Base-by-base conservation (phyloP, 1,140 invertebrate species). In the Sarcophaga bullata region DNA sequence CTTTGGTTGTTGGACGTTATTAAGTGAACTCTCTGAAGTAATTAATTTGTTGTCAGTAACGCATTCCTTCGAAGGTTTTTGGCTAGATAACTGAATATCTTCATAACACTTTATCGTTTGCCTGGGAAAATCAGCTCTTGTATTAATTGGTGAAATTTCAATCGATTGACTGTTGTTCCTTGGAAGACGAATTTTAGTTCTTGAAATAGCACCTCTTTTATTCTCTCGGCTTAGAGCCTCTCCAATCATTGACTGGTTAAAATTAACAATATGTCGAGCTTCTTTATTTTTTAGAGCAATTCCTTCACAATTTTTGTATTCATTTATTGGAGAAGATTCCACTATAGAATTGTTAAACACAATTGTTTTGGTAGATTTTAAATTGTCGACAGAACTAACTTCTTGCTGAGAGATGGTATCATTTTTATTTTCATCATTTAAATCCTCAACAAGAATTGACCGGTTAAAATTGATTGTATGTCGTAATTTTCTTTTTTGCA, bases 81-180 rank as follows among this genome's bases (percentile, higher is more conserved):
- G n/a, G 6, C 17, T 17, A 68, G 62, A 68, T 7, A 17, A 7
- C 17, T 7, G n/a, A 25, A 25, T 68, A 68, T 68, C 62, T 25
- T 25, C 62, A 68, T 68, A 19, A 5, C 17, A 68, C 17, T 68
- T 68, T 19, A 68, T 68, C 62, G 62, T 68, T 68, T 68, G 62
- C 9, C 62, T 68, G 3, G 62, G 17, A 6, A 58, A 58, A 58
- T 58, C n/a, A 2, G n/a, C 19, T 68, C 19, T 68, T 3, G 10
- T 19, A 10, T 68, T 68, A n/a, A 19, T n/a, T 68, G 62, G 62
- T 10, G n/a, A n/a, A 19, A n/a, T 68, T 58, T 58, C 54, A 6
- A 58, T 58, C 6, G 54, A n/a, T 58, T 58, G 54, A n/a, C 15
- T 11, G 11, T 15, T 15, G n/a, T 6, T 58, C n/a, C 13, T 58